Percentiles rank a stretch among this genome's conserved stretches.
phyloP scores from a whole-genome alignment of 2,113 vertebrate species.

The Abramis brama region DNA sequence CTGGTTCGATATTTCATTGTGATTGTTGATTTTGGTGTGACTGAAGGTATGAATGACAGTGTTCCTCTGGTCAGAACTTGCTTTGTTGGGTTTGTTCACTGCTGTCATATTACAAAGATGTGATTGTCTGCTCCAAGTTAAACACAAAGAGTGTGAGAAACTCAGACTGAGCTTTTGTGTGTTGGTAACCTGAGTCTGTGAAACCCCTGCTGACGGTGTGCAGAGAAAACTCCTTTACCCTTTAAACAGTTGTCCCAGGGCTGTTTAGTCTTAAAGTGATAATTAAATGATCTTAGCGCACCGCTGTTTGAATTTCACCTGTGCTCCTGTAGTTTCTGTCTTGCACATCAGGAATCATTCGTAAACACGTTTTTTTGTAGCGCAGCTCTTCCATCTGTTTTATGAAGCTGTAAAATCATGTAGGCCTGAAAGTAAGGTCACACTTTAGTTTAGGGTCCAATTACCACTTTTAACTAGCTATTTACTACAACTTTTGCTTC shows the following conservation, averaged over 20 bases:
- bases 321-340: not conserved
- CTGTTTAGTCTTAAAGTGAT: slow-evolving; percentile 34
- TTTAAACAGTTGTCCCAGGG: slow-evolving; percentile 19
- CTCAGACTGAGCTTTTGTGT: not conserved
- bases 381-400: not conserved
- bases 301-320: slow-evolving; percentile 19
- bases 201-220: not conserved
- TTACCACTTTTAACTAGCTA: too few relatives aligned
- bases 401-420: not conserved
- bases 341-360: not conserved
- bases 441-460: too few relatives aligned
- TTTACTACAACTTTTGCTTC: too few relatives aligned
- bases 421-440: too few relatives aligned
- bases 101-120: slow-evolving; percentile 40
- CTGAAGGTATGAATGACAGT: slow-evolving; percentile 35
- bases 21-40: slow-evolving; percentile 37
- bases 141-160: slow-evolving; percentile 43
- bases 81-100: slow-evolving; percentile 17
- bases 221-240: slow-evolving; percentile 15
- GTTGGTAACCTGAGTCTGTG: not conserved
- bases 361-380: not conserved
- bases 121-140: slow-evolving; percentile 35
- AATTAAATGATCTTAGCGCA: slow-evolving; percentile 15
- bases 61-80: slow-evolving; percentile 18
- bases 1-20: slow-evolving; percentile 14